Conservation (phyloP, 2,888 invertebrate species). For the Cyaniris semiargus region DNA sequence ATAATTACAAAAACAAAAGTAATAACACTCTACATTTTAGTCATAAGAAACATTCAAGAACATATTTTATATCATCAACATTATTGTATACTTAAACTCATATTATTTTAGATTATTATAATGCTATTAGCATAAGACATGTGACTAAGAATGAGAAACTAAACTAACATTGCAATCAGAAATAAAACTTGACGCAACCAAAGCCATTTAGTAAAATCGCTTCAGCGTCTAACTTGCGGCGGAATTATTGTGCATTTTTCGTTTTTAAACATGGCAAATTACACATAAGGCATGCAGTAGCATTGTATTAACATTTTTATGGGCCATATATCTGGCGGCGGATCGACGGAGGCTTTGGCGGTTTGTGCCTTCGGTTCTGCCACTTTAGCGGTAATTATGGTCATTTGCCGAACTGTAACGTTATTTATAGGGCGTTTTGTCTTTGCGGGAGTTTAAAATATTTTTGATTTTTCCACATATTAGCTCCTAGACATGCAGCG, state of each 20-base stretch:
- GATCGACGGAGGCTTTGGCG: constrained; percentile 56
- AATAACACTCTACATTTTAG: no score
- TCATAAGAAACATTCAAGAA: no score
- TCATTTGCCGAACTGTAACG: constrained; percentile 31
- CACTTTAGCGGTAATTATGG: constrained; percentile 36
- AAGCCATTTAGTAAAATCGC: constrained; percentile 36
- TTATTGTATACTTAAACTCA: no score
- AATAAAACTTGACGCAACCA: neutral
- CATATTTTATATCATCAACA: no score
- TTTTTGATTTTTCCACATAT: neutral
- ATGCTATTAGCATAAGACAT: neutral
- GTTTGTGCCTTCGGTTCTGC: constrained; percentile 57
- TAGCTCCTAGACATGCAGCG: neutral
- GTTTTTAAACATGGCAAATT: constrained; percentile 76
- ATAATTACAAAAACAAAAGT: no score
- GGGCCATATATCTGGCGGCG: constrained; percentile 36
- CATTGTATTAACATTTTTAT: constrained; percentile 80
- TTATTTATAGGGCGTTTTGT: constrained; percentile 20
- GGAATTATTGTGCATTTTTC: constrained; percentile 59
- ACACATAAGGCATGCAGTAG: constrained; percentile 75
- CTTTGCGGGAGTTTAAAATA: neutral
- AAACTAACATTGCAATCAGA: neutral
- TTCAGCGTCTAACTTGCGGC: constrained; percentile 41
- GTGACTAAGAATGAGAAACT: no score
- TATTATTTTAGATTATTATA: no score